Percentiles rank a stretch among this genome's conserved stretches.
Conservation (phyloP, 2,888 invertebrate genomes). For the Phasia obesa region DNA sequence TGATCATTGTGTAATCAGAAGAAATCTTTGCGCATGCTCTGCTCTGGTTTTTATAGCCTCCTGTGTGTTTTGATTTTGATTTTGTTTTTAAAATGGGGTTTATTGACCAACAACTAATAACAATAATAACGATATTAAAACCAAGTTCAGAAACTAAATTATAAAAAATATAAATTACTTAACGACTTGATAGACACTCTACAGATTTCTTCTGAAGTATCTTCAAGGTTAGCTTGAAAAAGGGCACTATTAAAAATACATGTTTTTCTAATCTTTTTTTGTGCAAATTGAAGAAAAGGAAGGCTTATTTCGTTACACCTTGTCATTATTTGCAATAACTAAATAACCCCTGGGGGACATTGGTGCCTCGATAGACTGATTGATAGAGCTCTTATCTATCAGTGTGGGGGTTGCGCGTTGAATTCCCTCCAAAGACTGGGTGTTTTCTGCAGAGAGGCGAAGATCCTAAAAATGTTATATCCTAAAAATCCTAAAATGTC, state of each 20-base stretch:
- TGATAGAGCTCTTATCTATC: too few species aligned
- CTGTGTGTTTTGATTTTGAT: constrained; percentile 31
- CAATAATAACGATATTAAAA: constrained; percentile 61
- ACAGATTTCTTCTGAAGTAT: not conserved
- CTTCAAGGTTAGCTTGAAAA: not conserved
- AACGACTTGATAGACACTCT: constrained; percentile 5
- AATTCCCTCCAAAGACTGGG: too few species aligned
- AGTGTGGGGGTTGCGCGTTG: too few species aligned
- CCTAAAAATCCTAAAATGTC: too few species aligned
- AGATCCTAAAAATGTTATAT: too few species aligned
- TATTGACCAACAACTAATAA: constrained; percentile 67
- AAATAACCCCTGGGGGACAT: too few species aligned
- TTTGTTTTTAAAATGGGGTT: constrained; percentile 49
- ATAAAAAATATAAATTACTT: not conserved
- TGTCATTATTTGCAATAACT: too few species aligned
- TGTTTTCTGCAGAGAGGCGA: too few species aligned
- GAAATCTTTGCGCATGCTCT: constrained; percentile 9
- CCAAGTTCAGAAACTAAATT: constrained; percentile 28
- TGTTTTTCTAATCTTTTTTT: too few species aligned
- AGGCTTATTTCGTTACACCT: too few species aligned
- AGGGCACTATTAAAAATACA: not conserved
- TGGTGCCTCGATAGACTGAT: too few species aligned
- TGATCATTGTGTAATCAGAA: constrained; percentile 30
- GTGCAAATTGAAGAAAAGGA: too few species aligned
- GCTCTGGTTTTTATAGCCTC: constrained; percentile 29